Evolutionary conservation across 2,797 vertebrate genomes (phyloP).

Genomic region (Squalus acanthias): DNA sequence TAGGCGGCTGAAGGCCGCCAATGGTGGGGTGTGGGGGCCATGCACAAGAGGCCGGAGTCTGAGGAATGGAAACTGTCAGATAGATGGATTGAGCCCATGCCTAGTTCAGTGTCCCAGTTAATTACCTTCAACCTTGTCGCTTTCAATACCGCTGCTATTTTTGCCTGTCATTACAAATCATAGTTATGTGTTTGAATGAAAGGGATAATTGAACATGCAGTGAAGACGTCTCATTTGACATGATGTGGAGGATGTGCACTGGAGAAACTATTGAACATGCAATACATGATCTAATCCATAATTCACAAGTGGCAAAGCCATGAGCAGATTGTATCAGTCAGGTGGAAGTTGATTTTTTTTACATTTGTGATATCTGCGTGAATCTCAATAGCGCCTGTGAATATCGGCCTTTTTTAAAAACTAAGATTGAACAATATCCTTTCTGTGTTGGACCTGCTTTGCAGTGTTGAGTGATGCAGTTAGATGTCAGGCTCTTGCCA

Average conservation of each 20-base stretch:
- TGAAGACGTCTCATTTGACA: neutral
- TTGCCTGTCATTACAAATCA: neutral
- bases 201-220: neutral
- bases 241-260: neutral
- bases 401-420: neutral
- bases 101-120: neutral
- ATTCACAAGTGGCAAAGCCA: neutral
- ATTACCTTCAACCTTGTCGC: neutral
- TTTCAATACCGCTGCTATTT: neutral
- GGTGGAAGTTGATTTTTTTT: neutral
- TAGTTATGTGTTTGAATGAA: neutral
- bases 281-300: neutral
- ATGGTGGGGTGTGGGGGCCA: neutral
- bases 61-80: neutral
- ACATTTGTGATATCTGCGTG: neutral
- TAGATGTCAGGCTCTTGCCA: neutral
- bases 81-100: neutral
- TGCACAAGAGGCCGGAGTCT: too few relatives aligned
- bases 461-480: neutral
- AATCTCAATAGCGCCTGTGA: neutral
- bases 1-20: neutral
- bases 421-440: neutral
- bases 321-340: neutral
- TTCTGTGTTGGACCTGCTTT: neutral
- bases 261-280: neutral